Evolutionary conservation across 2,888 invertebrate genomes (phyloP), one percentile per base, ranked within the genome.

Genomic region (Latrodectus elegans): DNA sequence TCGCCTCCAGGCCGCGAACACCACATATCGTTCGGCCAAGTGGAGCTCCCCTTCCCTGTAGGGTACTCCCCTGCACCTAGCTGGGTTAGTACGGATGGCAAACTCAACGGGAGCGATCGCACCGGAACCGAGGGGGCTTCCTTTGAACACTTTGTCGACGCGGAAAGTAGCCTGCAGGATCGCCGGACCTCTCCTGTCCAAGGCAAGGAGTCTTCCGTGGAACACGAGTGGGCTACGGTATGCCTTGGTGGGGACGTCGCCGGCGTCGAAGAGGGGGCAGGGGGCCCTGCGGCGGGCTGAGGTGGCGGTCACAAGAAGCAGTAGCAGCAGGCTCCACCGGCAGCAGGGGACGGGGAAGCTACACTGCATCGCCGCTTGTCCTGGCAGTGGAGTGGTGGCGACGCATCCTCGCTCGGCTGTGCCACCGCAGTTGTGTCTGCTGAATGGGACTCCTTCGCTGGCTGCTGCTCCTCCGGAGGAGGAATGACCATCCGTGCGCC

Each of bases 1-100:
- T 38, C 76, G 49, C 53, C 74, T 64, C 73, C 78, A 73, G 60
- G 86, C 81, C 68, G 86, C 86, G 55, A 87, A 87, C 86, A 87
- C 86, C 14, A 87, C 72, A 67, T 87, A 87, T 17, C 86, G 51
- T n/a, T 52, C 67, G 11, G 26, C 71, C 9, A 49, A 51, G 17
- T 8, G 65, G 10, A 80, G 70, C 67, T 49, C 55, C 22, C 72
- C 77, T 12, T 70, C 67, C 6, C 38, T 22, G 68, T 64, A 74
- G 38, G 60, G 49, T 1, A 60, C 76, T 60, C 86, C 86, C 76
- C 77, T 26, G 80, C 85, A 86, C 85, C 76, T 49, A 26, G 70
- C 49, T 6, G 80, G 80, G 26, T 67, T 64, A 10, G 64, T 65
- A n/a, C 85, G 49, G 53, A 72, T 14, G 8, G 76, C 72, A 26